phyloP scores from a whole-genome alignment of 2,797 vertebrate species.

The Xerus rutilus region DNA sequence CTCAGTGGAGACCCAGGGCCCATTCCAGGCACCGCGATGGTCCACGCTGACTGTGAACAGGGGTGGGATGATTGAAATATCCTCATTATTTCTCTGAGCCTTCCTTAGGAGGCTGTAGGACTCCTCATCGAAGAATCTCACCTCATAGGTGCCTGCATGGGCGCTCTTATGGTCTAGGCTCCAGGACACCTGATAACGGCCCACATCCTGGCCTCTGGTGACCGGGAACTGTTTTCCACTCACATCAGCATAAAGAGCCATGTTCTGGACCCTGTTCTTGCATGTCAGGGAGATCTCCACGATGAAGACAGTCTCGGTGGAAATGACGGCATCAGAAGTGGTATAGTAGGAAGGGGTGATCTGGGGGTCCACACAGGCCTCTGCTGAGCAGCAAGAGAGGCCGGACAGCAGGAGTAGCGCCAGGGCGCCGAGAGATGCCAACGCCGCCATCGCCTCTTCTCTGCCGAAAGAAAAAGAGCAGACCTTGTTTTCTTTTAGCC shows the following conservation, averaged over 20 bases:
- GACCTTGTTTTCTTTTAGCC: neutral
- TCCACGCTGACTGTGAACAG: constrained; percentile 96
- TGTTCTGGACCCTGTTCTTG: constrained; percentile 94
- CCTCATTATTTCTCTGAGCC: too few relatives aligned
- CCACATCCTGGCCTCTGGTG: constrained; percentile 95
- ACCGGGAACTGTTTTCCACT: constrained; percentile 96
- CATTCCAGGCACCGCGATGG: constrained; percentile 95
- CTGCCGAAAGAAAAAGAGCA: constrained; percentile 77
- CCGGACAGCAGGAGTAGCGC: constrained; percentile 76
- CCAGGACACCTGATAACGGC: constrained; percentile 97
- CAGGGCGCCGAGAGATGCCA: constrained; percentile 62
- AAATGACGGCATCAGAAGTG: constrained; percentile 95
- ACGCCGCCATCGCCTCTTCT: constrained; percentile 70
- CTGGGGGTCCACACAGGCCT: constrained; percentile 94
- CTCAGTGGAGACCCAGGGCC: constrained; percentile 96
- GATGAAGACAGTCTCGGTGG: constrained; percentile 96
- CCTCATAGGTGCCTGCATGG: constrained; percentile 94
- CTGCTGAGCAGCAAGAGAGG: constrained; percentile 84
- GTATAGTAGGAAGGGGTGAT: constrained; percentile 96
- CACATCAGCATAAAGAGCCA: constrained; percentile 95
- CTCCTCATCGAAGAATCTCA: constrained; percentile 97
- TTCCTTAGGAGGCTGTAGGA: constrained; percentile 95
- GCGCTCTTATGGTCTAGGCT: constrained; percentile 95
- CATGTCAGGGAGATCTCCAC: constrained; percentile 95
- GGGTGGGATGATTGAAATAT: too few relatives aligned